Evolutionary conservation across 1,140 invertebrate genomes (phyloP).

Genomic region (Hormaphis cornu): DNA sequence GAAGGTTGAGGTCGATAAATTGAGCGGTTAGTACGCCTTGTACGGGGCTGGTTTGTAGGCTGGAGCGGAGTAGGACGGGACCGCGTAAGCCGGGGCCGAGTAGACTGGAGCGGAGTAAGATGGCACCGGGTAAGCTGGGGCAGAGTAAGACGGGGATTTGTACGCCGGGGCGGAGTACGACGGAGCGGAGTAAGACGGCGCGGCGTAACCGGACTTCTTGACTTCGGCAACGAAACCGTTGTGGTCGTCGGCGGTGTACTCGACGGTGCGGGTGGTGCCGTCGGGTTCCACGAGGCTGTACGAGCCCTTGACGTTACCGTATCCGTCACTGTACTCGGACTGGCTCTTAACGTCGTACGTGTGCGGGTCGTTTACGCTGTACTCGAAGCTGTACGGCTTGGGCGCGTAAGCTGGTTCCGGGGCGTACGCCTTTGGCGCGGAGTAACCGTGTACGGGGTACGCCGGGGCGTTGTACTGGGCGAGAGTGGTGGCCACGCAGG

Average conservation of each 20-base stretch:
- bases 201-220: too few relatives aligned
- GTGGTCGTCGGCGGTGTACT: too few relatives aligned
- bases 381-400: constrained; percentile 30
- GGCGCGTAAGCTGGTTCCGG: constrained; percentile 30
- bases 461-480: constrained; percentile 35
- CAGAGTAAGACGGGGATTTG: not conserved
- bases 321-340: constrained; percentile 44
- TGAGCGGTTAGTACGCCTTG: not conserved
- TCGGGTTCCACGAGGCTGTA: too few relatives aligned
- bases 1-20: not conserved
- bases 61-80: constrained; percentile 35
- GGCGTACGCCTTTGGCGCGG: constrained; percentile 31
- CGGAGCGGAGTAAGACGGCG: constrained; percentile 36
- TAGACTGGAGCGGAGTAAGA: constrained; percentile 29
- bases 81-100: constrained; percentile 28
- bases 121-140: constrained; percentile 23
- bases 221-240: too few relatives aligned
- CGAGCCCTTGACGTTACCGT: constrained; percentile 37
- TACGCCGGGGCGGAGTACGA: constrained; percentile 28
- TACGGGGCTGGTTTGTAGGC: constrained; percentile 35
- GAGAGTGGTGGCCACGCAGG: constrained; percentile 43
- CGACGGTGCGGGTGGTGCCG: too few relatives aligned
- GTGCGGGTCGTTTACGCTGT: constrained; percentile 45
- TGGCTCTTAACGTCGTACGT: constrained; percentile 48
- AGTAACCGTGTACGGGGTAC: constrained; percentile 1